These are phyloP conservation scores for Butorides virescens DNA, from an alignment of 2,113 vertebrate species.

Conservation along the genomic window DNA sequence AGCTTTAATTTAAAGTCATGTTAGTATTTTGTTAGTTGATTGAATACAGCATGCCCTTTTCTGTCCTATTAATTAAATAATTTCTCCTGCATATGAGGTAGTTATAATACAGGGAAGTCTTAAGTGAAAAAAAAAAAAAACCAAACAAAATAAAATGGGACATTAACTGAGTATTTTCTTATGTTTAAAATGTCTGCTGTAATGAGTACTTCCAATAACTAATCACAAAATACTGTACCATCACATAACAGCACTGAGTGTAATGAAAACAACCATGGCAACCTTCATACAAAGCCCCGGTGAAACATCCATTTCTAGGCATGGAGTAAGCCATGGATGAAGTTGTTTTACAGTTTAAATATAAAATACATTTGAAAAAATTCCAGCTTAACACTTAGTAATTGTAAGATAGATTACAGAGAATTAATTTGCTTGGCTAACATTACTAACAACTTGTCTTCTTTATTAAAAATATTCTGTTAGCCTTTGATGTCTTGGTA, in stretches of 20 bases:
- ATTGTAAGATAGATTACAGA: neutral
- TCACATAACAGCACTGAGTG: neutral
- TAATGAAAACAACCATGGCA: neutral
- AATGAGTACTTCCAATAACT: neutral
- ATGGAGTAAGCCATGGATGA: neutral
- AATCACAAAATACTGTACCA: neutral
- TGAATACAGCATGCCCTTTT: neutral
- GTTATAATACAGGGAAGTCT: neutral
- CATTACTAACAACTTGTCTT: neutral
- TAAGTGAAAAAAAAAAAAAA: neutral
- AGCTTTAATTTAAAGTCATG: neutral
- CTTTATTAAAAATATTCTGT: neutral
- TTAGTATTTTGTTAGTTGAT: neutral
- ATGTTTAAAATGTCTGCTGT: neutral
- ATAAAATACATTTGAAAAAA: neutral
- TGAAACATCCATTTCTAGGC: neutral
- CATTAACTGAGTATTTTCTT: neutral
- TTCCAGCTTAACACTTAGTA: neutral
- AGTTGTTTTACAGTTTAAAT: neutral
- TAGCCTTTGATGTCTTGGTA: neutral
- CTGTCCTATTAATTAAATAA: neutral
- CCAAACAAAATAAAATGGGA: neutral
- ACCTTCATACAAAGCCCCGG: neutral
- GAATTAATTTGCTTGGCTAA: neutral
- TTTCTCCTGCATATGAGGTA: neutral